Evolutionary conservation across 2,888 invertebrate genomes (phyloP).

Genomic region (Panzeria rudis): DNA sequence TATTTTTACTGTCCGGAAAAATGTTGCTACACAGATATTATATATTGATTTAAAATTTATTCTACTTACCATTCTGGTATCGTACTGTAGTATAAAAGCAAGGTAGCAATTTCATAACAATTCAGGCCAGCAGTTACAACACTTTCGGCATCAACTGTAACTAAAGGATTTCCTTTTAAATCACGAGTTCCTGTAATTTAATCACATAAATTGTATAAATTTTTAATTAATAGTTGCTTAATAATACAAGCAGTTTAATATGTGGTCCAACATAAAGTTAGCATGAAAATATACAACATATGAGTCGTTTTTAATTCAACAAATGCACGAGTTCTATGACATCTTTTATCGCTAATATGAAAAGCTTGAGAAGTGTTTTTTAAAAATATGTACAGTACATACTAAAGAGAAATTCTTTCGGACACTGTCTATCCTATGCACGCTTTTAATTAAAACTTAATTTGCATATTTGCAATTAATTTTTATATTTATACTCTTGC

Average conservation of each 20-base stretch:
- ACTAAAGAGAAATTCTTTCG: constrained; percentile 55
- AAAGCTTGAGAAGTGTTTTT: not conserved
- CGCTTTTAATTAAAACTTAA: constrained; percentile 67
- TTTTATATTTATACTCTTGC: constrained; percentile 39
- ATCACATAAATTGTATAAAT: constrained; percentile 63
- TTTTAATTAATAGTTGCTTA: constrained; percentile 27
- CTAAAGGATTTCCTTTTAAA: constrained; percentile 87
- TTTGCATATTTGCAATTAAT: constrained; percentile 67
- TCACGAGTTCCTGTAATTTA: constrained; percentile 87
- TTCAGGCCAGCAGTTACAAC: constrained; percentile 86
- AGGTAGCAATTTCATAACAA: constrained; percentile 88
- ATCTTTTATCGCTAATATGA: constrained; percentile 30
- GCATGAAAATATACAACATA: not conserved
- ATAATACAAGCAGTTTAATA: constrained; percentile 3
- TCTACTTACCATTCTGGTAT: constrained; percentile 87
- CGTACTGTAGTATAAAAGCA: constrained; percentile 89
- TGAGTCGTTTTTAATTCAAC: constrained; percentile 24
- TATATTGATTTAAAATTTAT: not conserved
- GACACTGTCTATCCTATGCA: constrained; percentile 15
- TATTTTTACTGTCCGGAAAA: too few species aligned
- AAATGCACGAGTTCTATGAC: constrained; percentile 21
- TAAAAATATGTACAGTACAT: not conserved
- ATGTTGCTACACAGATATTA: not conserved
- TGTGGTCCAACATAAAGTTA: constrained; percentile 29
- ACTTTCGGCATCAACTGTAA: constrained; percentile 87